Evolutionary conservation across 2,888 invertebrate genomes (phyloP), one percentile per base, ranked within the genome.

Genomic region (Thymelicus acteon): DNA sequence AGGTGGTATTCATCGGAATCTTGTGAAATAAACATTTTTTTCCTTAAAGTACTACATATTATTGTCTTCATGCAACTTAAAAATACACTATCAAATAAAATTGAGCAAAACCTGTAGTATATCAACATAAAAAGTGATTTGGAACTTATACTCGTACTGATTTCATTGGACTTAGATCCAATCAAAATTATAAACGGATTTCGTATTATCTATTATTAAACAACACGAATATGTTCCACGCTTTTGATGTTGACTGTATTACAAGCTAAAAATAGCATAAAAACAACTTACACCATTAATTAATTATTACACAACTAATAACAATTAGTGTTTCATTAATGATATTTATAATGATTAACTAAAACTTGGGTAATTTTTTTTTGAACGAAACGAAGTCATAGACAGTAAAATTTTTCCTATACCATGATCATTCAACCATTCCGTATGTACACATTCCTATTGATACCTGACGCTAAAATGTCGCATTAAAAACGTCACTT

Each of bases 1-100:
- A 57, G 58, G 57, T 57, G 65, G 47, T 58, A 63, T 44, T 24
- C 37, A 31, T 57, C 6, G 65, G 57, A 65, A 65, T 57, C 15
- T n/a, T 65, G 24, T 40, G 10, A 54, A 54, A 24, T 44, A 10
- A 60, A n/a, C n/a, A 13, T 8, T 52, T n/a, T 49, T 49, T 6
- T 39, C 52, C 7, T 19, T 19, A 10, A 44, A 44, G 1, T 5
- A 54, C 24, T 54, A 54, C 24, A 54, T 54, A 54, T 54, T 54
- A 54, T 54, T 54, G 54, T 54, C 54, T 54, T 54, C 6, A 31
- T 6, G 54, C 54, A 54, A 54, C 24, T 24, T 54, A 52, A 52
- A 8, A 5, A 52, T 52, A 52, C 15, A 19, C 7, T 52, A 52
- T 52, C 19, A 54, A 54, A 54, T 24, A 12, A 54, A 54, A 24